A percentile compares a stretch with the other conserved stretches of the same genome.
Conservation (phyloP, 1,140 invertebrate genomes). For the Atta texana region DNA sequence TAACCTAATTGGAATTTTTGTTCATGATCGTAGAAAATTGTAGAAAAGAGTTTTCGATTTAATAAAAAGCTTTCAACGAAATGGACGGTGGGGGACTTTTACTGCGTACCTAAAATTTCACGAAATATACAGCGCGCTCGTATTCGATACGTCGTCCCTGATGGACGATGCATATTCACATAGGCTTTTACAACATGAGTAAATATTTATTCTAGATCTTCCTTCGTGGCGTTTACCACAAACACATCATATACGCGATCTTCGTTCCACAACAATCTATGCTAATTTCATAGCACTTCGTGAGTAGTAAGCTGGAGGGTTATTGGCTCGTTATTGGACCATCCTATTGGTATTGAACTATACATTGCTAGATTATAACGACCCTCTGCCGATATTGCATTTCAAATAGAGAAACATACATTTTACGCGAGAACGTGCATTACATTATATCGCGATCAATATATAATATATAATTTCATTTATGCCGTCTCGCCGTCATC, state of each 20-base stretch:
- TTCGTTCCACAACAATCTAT: slow-evolving; percentile 72
- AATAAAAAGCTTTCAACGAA: slow-evolving; percentile 21
- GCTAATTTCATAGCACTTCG: slow-evolving; percentile 74
- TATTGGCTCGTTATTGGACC: slow-evolving; percentile 74
- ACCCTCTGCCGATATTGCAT: slow-evolving; percentile 68
- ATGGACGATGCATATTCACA: slow-evolving; percentile 46
- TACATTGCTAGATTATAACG: slow-evolving; percentile 72
- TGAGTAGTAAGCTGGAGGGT: slow-evolving; percentile 71
- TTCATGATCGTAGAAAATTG: slow-evolving; percentile 3
- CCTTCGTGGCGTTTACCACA: slow-evolving; percentile 63
- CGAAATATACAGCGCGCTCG: slow-evolving; percentile 32
- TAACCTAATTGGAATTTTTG: neutral
- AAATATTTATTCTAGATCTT: slow-evolving; percentile 62
- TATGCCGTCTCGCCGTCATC: neutral
- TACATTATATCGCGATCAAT: slow-evolving; percentile 53
- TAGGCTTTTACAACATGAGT: slow-evolving; percentile 37
- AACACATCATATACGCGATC: slow-evolving; percentile 72
- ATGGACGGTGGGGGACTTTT: slow-evolving; percentile 6
- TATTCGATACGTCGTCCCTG: slow-evolving; percentile 16
- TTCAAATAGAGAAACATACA: slow-evolving; percentile 70
- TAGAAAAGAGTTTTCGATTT: slow-evolving; percentile 12
- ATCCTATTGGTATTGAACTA: slow-evolving; percentile 66
- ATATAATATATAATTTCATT: slow-evolving; percentile 35
- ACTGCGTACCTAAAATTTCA: slow-evolving; percentile 29
- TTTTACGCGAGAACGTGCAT: slow-evolving; percentile 40